Conservation (phyloP, 2,113 vertebrate species). For the Pachypanchax playfairii region DNA sequence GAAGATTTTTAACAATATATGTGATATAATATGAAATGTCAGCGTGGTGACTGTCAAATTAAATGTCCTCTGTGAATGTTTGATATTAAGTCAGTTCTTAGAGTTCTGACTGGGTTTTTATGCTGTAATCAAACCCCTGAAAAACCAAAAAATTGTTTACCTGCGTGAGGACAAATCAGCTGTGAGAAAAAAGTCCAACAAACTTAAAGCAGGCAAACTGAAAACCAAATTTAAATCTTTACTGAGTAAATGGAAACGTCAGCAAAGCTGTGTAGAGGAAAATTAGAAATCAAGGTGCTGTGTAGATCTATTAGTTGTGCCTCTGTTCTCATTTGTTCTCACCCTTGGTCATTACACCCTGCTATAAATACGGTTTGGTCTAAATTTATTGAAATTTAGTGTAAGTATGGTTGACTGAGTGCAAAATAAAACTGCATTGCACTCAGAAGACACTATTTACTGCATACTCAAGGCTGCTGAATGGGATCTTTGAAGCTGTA, state of each 20-base stretch:
- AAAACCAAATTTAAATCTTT: constrained; percentile 32
- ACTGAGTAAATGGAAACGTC: constrained; percentile 11
- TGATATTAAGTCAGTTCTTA: constrained; percentile 18
- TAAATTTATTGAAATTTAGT: constrained; percentile 13
- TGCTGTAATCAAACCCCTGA: constrained; percentile 21
- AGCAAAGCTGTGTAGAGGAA: constrained; percentile 14
- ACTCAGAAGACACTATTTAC: background rate
- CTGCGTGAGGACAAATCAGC: constrained; percentile 14
- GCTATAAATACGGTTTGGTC: background rate
- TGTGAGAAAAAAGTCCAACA: constrained; percentile 5
- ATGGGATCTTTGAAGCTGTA: background rate
- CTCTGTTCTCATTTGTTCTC: constrained; percentile 11
- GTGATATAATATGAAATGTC: too few species aligned
- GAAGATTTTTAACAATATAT: too few species aligned
- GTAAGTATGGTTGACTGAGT: background rate
- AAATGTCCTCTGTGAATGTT: background rate
- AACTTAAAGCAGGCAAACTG: constrained; percentile 18
- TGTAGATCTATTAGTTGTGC: background rate
- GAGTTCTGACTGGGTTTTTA: constrained; percentile 15
- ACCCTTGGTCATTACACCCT: constrained; percentile 4
- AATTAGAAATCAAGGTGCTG: background rate
- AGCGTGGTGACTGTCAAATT: constrained; percentile 4
- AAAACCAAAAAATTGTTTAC: constrained; percentile 25
- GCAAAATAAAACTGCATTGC: background rate
- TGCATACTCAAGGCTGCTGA: background rate